These are phyloP conservation scores for Diglossa cyanea DNA, from an alignment of 2,797 vertebrate species.

Conservation along the genomic window DNA sequence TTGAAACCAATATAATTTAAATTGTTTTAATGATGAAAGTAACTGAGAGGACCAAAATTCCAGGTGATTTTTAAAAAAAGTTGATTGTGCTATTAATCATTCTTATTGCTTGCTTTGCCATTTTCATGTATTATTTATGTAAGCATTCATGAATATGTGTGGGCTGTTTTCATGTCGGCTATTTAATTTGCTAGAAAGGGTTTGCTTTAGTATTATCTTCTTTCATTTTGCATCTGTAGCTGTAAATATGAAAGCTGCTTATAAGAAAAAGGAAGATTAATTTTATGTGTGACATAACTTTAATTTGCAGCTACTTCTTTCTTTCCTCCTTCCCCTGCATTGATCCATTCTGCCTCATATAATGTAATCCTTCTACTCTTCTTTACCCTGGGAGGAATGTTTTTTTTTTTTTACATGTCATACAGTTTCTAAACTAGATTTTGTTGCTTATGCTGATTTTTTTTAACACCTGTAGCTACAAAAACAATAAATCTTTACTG, in stretches of 20 bases:
- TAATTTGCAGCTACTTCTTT: neutral
- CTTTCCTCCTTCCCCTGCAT: neutral
- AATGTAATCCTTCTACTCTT: neutral
- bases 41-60: neutral
- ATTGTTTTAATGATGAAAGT: neutral
- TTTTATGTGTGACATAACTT: neutral
- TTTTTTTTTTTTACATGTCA: neutral
- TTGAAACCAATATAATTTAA: neutral
- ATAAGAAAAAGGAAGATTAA: neutral
- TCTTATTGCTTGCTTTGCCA: neutral
- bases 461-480: neutral
- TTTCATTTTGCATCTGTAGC: neutral
- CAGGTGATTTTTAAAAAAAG: neutral
- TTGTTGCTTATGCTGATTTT: neutral
- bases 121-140: neutral
- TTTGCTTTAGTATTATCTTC: neutral
- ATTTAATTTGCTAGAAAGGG: neutral
- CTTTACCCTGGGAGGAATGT: neutral
- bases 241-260: neutral
- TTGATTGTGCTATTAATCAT: neutral
- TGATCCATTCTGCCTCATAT: neutral
- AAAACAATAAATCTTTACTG: neutral
- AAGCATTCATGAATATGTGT: neutral
- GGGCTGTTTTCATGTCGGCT: neutral
- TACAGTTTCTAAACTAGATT: neutral